Evolutionary conservation across 2,888 invertebrate genomes (phyloP).

Genomic region (Lepas anatifera): DNA sequence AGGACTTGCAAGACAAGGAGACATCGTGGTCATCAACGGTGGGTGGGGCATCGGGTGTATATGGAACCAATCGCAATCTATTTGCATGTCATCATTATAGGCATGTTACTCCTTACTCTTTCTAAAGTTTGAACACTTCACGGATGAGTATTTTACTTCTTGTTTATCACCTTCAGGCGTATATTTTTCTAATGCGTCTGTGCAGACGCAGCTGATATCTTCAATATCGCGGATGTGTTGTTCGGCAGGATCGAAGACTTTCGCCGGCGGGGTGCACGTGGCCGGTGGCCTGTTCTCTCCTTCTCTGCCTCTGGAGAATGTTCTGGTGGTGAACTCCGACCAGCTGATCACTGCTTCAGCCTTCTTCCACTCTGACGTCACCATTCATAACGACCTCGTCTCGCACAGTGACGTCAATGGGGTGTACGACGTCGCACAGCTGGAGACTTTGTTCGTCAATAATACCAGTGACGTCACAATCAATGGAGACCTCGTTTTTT

Average conservation of each 20-base stretch:
- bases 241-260: neutral
- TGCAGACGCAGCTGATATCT: too few relatives aligned
- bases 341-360: neutral
- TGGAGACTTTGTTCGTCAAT: neutral
- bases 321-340: neutral
- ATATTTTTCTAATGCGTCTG: too few relatives aligned
- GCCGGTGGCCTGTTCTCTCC: neutral
- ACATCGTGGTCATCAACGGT: neutral
- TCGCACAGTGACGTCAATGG: neutral
- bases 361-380: constrained; percentile 5
- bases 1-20: neutral
- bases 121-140: too few relatives aligned
- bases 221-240: too few relatives aligned
- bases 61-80: too few relatives aligned
- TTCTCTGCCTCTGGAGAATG: neutral
- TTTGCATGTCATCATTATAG: too few relatives aligned
- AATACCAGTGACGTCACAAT: neutral
- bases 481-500: neutral
- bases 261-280: neutral
- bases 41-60: neutral
- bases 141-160: too few relatives aligned
- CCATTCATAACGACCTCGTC: neutral
- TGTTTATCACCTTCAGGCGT: too few relatives aligned
- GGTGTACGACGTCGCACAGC: neutral
- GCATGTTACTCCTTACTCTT: too few relatives aligned